These are phyloP conservation scores for Brachionus sp. DNA, from an alignment of 1,140 invertebrate species.

Conservation along the genomic window DNA sequence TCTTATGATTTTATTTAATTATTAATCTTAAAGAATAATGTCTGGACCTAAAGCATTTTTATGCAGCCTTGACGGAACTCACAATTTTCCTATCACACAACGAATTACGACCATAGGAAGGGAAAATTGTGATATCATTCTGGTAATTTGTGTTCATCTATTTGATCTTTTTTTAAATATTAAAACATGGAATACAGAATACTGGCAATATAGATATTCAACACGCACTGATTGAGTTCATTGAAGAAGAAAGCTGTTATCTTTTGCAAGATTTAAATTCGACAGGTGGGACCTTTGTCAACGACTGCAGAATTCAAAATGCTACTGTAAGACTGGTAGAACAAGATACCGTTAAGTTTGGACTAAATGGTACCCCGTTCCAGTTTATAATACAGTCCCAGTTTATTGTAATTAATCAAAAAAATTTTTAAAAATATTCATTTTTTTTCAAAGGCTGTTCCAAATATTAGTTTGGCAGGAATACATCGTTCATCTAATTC, in stretches of 20 bases:
- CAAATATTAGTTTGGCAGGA: slow-evolving; percentile 17
- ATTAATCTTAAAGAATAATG: background rate
- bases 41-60: slow-evolving; percentile 20
- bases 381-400: slow-evolving; percentile 43
- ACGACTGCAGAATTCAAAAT: slow-evolving; percentile 59
- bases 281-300: slow-evolving; percentile 58
- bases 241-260: slow-evolving; percentile 56
- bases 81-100: slow-evolving; percentile 48
- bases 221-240: slow-evolving; percentile 58
- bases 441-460: background rate
- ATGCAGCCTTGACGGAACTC: slow-evolving; percentile 15
- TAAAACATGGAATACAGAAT: slow-evolving; percentile 11
- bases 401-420: slow-evolving; percentile 39
- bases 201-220: slow-evolving; percentile 53
- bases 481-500: background rate
- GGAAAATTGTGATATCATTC: slow-evolving; percentile 57
- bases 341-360: slow-evolving; percentile 57
- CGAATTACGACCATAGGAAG: slow-evolving; percentile 58
- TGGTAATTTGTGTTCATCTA: slow-evolving; percentile 49
- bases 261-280: slow-evolving; percentile 59
- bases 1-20: background rate
- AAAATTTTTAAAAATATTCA: background rate
- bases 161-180: background rate
- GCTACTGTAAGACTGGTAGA: slow-evolving; percentile 56
- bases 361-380: slow-evolving; percentile 48